A percentile compares a stretch with the other conserved stretches of the same genome.
phyloP scores from a whole-genome alignment of 2,113 vertebrate species.

The Anser cygnoides region DNA sequence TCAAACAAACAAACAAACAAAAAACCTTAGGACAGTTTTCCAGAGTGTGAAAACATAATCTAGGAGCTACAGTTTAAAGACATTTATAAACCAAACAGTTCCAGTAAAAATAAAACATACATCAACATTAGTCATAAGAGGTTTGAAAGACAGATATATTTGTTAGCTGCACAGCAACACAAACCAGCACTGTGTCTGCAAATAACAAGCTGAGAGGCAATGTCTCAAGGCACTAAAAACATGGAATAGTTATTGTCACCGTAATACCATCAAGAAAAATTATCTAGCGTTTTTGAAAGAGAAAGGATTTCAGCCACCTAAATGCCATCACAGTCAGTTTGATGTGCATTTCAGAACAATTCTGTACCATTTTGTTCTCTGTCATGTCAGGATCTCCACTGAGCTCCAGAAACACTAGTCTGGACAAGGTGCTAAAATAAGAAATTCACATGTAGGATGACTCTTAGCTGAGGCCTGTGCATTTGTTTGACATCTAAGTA shows the following conservation, averaged over 20 bases:
- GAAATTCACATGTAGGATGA: background rate
- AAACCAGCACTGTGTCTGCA: conserved; percentile 26
- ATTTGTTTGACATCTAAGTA: background rate
- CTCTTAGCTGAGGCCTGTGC: background rate
- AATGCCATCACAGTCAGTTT: conserved; percentile 54
- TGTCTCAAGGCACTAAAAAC: background rate
- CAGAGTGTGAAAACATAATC: background rate
- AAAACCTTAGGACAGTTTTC: background rate
- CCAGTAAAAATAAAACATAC: conserved; percentile 49
- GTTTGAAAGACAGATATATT: conserved; percentile 41
- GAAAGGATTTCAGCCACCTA: conserved; percentile 23
- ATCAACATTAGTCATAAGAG: background rate
- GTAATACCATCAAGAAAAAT: conserved; percentile 33
- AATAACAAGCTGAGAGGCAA: background rate
- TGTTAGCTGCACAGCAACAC: conserved; percentile 19
- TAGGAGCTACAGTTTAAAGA: background rate
- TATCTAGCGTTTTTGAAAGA: background rate
- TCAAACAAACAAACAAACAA: background rate
- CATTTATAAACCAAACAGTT: conserved; percentile 4
- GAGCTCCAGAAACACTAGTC: background rate
- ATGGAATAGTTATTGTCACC: background rate
- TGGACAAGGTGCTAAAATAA: background rate
- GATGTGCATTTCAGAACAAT: conserved; percentile 41
- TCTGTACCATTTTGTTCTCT: conserved; percentile 26
- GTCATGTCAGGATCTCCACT: background rate